A percentile compares a stretch with the other conserved stretches of the same genome.
phyloP scores from a whole-genome alignment of 2,888 invertebrate genomes.

The Agrotis ipsilon region DNA sequence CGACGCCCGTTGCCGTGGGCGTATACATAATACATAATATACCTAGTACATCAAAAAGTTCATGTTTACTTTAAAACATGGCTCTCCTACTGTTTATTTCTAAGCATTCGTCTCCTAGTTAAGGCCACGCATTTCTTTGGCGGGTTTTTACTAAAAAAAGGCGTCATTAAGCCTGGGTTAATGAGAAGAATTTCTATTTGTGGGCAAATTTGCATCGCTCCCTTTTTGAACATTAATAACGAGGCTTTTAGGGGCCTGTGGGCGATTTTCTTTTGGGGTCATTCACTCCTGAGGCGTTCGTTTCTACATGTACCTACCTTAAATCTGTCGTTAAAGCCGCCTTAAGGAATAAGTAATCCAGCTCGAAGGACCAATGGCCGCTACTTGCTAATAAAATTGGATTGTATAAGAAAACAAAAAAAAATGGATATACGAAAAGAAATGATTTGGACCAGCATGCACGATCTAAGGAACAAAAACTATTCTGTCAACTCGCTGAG shows the following conservation, averaged over 20 bases:
- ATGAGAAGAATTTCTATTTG: constrained; percentile 73
- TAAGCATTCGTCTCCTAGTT: constrained; percentile 63
- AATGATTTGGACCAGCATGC: too few species aligned
- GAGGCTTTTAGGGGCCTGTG: constrained; percentile 58
- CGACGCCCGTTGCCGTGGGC: too few species aligned
- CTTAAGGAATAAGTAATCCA: too few species aligned
- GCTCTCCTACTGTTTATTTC: constrained; percentile 57
- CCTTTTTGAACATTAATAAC: constrained; percentile 67
- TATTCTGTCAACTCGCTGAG: too few species aligned
- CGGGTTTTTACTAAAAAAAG: constrained; percentile 64
- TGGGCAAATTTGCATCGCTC: constrained; percentile 67
- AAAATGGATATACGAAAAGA: too few species aligned
- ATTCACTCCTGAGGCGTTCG: background rate
- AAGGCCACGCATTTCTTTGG: constrained; percentile 66
- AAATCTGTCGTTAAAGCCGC: too few species aligned
- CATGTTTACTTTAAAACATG: constrained; percentile 16
- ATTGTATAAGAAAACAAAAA: too few species aligned
- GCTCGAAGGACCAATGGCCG: too few species aligned
- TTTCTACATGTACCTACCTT: background rate
- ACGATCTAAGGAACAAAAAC: too few species aligned
- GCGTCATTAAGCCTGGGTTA: constrained; percentile 70
- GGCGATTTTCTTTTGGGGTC: constrained; percentile 30
- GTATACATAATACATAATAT: too few species aligned
- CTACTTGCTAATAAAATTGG: too few species aligned
- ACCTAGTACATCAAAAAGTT: too few species aligned